These are phyloP conservation scores for Timema podura DNA, from an alignment of 2,888 invertebrate genomes.

Conservation along the genomic window DNA sequence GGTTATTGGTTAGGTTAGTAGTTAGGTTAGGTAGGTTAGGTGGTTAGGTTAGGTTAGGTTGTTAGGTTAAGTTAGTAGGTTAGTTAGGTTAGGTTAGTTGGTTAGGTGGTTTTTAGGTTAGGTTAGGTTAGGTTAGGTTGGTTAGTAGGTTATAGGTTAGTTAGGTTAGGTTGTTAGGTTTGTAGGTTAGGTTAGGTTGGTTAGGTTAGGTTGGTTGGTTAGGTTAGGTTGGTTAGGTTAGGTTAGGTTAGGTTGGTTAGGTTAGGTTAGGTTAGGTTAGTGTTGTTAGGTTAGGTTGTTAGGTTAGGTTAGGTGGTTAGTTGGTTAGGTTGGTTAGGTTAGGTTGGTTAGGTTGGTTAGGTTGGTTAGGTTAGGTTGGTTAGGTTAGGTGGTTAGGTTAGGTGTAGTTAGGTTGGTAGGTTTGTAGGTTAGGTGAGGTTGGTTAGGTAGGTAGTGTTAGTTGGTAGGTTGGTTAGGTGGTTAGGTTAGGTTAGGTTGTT, in stretches of 20 bases:
- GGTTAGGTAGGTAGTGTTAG: constrained; percentile 35
- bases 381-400: constrained; percentile 30
- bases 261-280: constrained; percentile 30
- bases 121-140: constrained; percentile 28
- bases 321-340: constrained; percentile 28
- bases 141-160: constrained; percentile 21
- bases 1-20: constrained; percentile 37
- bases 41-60: constrained; percentile 37
- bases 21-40: constrained; percentile 29
- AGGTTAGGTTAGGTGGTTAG: constrained; percentile 24
- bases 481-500: constrained; percentile 36
- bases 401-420: constrained; percentile 31
- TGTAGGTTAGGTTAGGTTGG: constrained; percentile 34
- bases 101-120: constrained; percentile 35
- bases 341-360: constrained; percentile 29
- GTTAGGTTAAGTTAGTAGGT: too few species aligned
- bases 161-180: constrained; percentile 37
- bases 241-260: too few species aligned
- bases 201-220: constrained; percentile 32
- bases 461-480: constrained; percentile 31
- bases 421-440: constrained; percentile 36
- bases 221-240: too few species aligned
- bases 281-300: too few species aligned
- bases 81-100: constrained; percentile 30
- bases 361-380: constrained; percentile 31